Base-by-base conservation (phyloP, 2,113 vertebrate genomes). In the human region DNA sequence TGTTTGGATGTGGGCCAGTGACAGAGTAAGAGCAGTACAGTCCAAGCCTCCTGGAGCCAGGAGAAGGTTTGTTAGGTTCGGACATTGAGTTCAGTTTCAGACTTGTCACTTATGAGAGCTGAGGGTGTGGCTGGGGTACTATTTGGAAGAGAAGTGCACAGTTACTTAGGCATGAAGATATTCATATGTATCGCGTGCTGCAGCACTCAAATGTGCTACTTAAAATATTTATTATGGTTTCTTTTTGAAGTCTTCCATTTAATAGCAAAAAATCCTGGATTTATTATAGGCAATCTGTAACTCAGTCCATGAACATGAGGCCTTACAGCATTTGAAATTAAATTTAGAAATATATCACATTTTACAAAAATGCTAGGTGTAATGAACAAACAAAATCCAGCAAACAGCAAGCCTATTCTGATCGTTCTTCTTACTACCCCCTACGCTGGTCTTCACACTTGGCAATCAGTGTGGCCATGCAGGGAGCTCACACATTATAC, bases 401-500 rank as follows among this genome's bases (percentile, higher is more conserved):
- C 11, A 61, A 30, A 11, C 3, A 43, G 70, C 57, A 6, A 68
- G 27, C 12, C 25, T 59, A 2, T 50, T 82, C 5, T 13, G 6
- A 0, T 35, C 6, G 0, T 8, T 32, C 5, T 43, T 52, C 73
- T 18, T 52, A 2, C 32, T 25, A 10, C 14, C 20, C 9, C 17
- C 3, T 59, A 14, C 8, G 6, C 52, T n/a, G 25, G 38, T 38
- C 1, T 45, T 27, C 38, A 18, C 23, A 1, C 12, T 30, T 35
- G 61, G 48, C 32, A 2, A 6, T 52, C 25, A 72, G 50, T 1
- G 72, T 1, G 27, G 12, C 27, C 48, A 11, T 30, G 6, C 7
- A 2, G 0, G 3, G 22, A n/a, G 23, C 5, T 59, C 55, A 7
- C 3, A 1, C 8, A 5, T 27, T 8, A 50, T 20, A 0, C 38